Evolutionary conservation across 2,888 invertebrate genomes (phyloP).

Genomic region (Diplazon laetatorius): DNA sequence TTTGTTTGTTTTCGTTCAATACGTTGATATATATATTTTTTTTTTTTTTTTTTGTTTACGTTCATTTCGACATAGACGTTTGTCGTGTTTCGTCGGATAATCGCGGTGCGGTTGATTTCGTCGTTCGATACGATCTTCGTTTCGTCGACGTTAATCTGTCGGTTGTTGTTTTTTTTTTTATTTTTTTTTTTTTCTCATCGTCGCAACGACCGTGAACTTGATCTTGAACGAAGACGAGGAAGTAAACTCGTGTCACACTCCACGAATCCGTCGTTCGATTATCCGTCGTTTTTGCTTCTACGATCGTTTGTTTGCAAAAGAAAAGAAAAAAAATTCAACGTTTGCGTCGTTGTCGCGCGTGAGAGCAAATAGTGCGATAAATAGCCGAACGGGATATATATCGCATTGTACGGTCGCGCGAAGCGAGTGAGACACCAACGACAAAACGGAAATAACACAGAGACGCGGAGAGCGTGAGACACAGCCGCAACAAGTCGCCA

Average conservation of each 20-base stretch:
- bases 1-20: slow-evolving; percentile 30
- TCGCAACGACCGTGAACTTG: too few relatives aligned
- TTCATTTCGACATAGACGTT: background rate
- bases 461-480: slow-evolving; percentile 1
- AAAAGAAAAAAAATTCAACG: too few relatives aligned
- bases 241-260: too few relatives aligned
- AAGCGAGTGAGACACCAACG: background rate
- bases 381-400: slow-evolving; percentile 17
- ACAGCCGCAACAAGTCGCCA: slow-evolving; percentile 19
- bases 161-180: too few relatives aligned
- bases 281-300: too few relatives aligned
- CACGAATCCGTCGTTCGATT: too few relatives aligned
- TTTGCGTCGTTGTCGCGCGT: slow-evolving; percentile 3
- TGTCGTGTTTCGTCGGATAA: too few relatives aligned
- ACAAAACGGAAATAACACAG: background rate
- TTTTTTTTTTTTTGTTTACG: background rate
- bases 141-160: background rate
- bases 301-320: too few relatives aligned
- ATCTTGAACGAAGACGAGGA: slow-evolving; percentile 13
- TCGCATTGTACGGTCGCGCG: background rate
- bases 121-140: background rate
- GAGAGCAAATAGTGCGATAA: background rate
- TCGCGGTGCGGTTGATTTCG: background rate
- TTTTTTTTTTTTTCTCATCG: too few relatives aligned
- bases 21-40: background rate